phyloP scores from a whole-genome alignment of 2,797 vertebrate genomes.

The Acanthis flammea region DNA sequence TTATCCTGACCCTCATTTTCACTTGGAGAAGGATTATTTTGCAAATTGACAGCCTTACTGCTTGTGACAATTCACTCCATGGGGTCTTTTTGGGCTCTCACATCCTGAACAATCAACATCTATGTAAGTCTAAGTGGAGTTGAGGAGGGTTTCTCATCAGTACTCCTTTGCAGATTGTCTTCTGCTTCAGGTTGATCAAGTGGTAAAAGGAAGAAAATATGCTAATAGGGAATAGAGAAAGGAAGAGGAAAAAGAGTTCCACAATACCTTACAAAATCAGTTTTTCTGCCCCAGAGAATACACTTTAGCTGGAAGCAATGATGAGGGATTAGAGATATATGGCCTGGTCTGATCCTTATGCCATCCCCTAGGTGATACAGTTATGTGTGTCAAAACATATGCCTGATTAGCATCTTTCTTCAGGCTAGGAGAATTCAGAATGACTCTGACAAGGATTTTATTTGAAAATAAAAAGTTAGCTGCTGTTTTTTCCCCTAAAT shows the following conservation, averaged over 20 bases:
- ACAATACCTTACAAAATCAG: not conserved
- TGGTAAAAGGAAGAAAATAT: not conserved
- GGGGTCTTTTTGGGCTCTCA: not conserved
- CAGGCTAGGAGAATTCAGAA: not conserved
- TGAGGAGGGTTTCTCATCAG: not conserved
- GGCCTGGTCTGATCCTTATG: not conserved
- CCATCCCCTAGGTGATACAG: not conserved
- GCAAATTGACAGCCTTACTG: not conserved
- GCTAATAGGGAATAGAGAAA: not conserved
- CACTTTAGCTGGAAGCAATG: not conserved
- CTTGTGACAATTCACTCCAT: not conserved
- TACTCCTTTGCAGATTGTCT: not conserved
- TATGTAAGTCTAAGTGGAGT: not conserved
- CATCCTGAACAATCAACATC: not conserved
- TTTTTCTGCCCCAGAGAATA: not conserved
- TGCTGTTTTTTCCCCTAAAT: not conserved
- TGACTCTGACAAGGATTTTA: not conserved
- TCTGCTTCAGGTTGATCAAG: not conserved
- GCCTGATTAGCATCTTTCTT: not conserved
- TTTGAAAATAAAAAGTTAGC: not conserved
- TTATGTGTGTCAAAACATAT: not conserved
- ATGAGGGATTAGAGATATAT: not conserved
- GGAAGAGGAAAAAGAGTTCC: not conserved
- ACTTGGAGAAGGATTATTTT: not conserved
- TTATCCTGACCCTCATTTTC: not conserved